Conservation (phyloP, 2,113 vertebrate species). For the Apodemus sylvaticus region DNA sequence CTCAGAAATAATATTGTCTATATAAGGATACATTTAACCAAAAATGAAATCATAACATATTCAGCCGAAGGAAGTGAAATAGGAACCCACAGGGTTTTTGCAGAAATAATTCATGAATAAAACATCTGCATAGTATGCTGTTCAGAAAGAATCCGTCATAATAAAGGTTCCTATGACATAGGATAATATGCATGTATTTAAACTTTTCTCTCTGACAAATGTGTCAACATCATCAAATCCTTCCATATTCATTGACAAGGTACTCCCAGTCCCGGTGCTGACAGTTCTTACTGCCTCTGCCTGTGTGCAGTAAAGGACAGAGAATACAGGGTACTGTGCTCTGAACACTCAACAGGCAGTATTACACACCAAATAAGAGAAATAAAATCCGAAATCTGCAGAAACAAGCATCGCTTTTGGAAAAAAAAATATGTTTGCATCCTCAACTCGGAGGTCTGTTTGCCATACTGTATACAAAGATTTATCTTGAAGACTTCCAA, state of each 20-base stretch:
- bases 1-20: constrained; percentile 65
- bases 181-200: constrained; percentile 76
- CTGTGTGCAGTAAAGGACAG: not conserved
- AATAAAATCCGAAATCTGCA: constrained; percentile 15
- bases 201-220: constrained; percentile 76
- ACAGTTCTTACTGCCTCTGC: constrained; percentile 18
- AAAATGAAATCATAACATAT: constrained; percentile 77
- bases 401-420: not conserved
- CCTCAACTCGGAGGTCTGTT: constrained; percentile 21
- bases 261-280: constrained; percentile 36
- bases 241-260: constrained; percentile 65
- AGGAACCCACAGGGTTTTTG: constrained; percentile 81
- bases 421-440: not conserved
- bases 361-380: not conserved
- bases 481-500: constrained; percentile 37
- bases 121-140: constrained; percentile 76
- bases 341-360: not conserved
- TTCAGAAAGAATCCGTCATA: constrained; percentile 78
- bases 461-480: constrained; percentile 29
- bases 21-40: constrained; percentile 69
- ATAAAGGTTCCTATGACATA: constrained; percentile 69
- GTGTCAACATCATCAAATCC: constrained; percentile 61
- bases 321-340: not conserved
- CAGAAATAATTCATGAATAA: constrained; percentile 84
- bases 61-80: constrained; percentile 82